phyloP scores from a whole-genome alignment of 2,888 invertebrate species.

The Bombyx huttoni region DNA sequence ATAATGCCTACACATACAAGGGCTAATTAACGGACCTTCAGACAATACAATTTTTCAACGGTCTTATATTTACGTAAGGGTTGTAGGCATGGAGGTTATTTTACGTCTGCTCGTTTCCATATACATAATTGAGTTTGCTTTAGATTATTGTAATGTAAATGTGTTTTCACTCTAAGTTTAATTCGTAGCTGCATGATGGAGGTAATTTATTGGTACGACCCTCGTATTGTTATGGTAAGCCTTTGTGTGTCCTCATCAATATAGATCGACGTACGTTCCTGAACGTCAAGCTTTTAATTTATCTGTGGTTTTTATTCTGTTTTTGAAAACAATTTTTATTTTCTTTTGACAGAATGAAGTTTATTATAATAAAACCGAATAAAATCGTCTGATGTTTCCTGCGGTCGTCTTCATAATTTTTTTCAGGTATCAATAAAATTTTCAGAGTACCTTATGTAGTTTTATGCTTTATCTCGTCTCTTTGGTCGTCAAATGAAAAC shows the following conservation, averaged over 20 bases:
- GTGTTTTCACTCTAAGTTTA: constrained; percentile 2
- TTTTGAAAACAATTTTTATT: neutral
- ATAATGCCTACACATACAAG: constrained; percentile 2
- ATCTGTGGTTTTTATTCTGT: neutral
- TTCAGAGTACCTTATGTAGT: too few species aligned
- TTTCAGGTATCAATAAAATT: too few species aligned
- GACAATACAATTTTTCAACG: constrained; percentile 15
- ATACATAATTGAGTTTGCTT: constrained; percentile 12
- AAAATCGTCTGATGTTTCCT: too few species aligned
- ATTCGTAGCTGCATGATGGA: constrained; percentile 5
- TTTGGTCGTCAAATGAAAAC: too few species aligned
- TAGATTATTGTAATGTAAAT: constrained; percentile 16
- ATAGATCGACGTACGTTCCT: neutral
- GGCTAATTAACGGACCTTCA: constrained; percentile 3
- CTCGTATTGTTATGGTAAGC: constrained; percentile 3
- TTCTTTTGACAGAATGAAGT: too few species aligned
- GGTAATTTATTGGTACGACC: constrained; percentile 3
- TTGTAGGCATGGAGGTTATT: constrained; percentile 3
- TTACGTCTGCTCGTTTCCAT: constrained; percentile 2
- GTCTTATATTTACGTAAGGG: constrained; percentile 11
- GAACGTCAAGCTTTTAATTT: too few species aligned
- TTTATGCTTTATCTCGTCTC: too few species aligned
- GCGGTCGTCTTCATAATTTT: too few species aligned
- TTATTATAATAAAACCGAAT: too few species aligned
- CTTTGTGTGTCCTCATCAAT: constrained; percentile 3